These are phyloP conservation scores for Cliona cf. orientalis DNA, from an alignment of 37 sponge, comb jelly and placozoan genomes.

Conservation along the genomic window DNA sequence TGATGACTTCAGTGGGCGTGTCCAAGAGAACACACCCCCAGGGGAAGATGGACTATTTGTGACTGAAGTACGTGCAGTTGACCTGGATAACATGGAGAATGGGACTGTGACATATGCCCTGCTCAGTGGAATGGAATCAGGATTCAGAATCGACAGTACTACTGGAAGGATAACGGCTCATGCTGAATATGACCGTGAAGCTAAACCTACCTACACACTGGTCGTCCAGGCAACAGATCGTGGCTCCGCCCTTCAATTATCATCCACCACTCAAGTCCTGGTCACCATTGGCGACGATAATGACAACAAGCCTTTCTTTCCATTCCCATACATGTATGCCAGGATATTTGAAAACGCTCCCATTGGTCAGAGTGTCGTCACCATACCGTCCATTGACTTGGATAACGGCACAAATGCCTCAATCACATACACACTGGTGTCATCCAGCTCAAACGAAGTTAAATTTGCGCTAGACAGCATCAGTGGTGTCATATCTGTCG, in stretches of 20 bases:
- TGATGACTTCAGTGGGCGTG: not conserved
- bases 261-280: conserved; percentile 26
- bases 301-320: conserved; percentile 77
- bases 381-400: conserved; percentile 47
- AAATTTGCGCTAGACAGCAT: conserved; percentile 33
- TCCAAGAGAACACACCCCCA: conserved; percentile 50
- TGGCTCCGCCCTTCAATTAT: conserved; percentile 29
- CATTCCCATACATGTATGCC: conserved; percentile 50
- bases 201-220: conserved; percentile 6
- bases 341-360: conserved; percentile 61
- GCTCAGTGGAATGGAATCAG: not conserved
- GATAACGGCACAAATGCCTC: conserved; percentile 61
- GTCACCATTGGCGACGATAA: conserved; percentile 75
- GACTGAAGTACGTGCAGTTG: conserved; percentile 42
- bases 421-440: conserved; percentile 23
- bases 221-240: conserved; percentile 57
- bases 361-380: conserved; percentile 36
- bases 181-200: conserved; percentile 44
- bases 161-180: conserved; percentile 56
- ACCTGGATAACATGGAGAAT: conserved; percentile 58
- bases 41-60: conserved; percentile 36
- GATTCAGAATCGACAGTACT: conserved; percentile 45
- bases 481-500: conserved; percentile 51
- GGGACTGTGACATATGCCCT: conserved; percentile 53
- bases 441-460: conserved; percentile 3